These are phyloP conservation scores for Noctuana brunneofusca DNA, from an alignment of 2,888 invertebrate genomes.

Conservation along the genomic window DNA sequence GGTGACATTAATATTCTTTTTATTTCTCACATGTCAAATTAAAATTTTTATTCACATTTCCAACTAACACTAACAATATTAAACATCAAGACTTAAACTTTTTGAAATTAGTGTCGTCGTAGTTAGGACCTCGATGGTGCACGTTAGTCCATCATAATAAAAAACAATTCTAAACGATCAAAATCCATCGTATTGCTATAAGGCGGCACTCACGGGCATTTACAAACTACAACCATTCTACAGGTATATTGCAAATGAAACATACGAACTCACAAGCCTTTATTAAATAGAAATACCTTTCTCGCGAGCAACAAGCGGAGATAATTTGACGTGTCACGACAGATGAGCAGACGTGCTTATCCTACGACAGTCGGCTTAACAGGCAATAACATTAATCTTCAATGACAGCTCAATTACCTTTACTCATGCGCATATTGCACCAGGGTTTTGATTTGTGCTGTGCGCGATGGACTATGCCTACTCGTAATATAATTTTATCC, in stretches of 20 bases:
- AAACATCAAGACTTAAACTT: not conserved
- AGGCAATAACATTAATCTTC: conserved; percentile 66
- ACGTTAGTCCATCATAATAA: no score
- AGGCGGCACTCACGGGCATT: not conserved
- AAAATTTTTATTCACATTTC: not conserved
- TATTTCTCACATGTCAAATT: not conserved
- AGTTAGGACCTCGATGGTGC: no score
- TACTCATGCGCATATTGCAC: conserved; percentile 47
- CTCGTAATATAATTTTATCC: conserved; percentile 55
- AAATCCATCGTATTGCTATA: no score
- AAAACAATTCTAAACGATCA: no score
- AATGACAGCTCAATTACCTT: conserved; percentile 74
- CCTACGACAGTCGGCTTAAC: conserved; percentile 48
- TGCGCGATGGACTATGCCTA: conserved; percentile 48
- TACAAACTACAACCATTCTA: not conserved
- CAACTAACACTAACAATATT: not conserved
- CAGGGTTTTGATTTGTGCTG: conserved; percentile 53
- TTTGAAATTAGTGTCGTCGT: no score
- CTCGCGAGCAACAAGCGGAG: conserved; percentile 44
- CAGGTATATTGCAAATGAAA: conserved; percentile 2
- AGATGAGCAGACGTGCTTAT: conserved; percentile 45
- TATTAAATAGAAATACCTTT: conserved; percentile 42
- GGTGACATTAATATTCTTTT: not conserved
- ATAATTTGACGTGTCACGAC: conserved; percentile 58
- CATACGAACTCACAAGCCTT: conserved; percentile 13